phyloP scores from a whole-genome alignment of 2,888 invertebrate genomes.

The Lepidonotus clava region DNA sequence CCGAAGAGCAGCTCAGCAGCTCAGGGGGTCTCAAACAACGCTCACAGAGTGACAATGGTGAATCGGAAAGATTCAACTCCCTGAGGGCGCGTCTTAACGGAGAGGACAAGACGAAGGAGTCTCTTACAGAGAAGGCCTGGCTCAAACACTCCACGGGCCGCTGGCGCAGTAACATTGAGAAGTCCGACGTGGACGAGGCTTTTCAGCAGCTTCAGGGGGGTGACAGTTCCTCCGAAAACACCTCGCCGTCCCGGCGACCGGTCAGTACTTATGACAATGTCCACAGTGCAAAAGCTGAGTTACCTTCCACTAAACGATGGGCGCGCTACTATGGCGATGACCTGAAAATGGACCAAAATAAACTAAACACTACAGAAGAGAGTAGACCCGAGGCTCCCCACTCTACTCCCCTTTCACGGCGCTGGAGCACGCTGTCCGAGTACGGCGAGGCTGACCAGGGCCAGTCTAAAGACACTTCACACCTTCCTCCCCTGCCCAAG shows the following conservation, averaged over 20 bases:
- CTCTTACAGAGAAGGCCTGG: slow-evolving; percentile 60
- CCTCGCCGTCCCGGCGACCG: slow-evolving; percentile 33
- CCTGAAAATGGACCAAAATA: slow-evolving; percentile 24
- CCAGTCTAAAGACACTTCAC: not conserved
- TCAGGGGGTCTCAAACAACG: not conserved
- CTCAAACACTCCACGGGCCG: slow-evolving; percentile 56
- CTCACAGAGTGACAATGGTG: not conserved
- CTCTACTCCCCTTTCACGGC: not conserved
- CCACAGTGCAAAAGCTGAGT: slow-evolving; percentile 16
- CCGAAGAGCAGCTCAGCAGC: not conserved
- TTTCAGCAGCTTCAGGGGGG: slow-evolving; percentile 9
- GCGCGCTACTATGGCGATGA: slow-evolving; percentile 45
- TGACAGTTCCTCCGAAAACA: slow-evolving; percentile 5
- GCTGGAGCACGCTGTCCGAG: slow-evolving; percentile 25
- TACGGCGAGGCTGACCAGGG: not conserved
- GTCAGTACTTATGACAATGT: slow-evolving; percentile 74
- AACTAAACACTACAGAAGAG: too few species aligned
- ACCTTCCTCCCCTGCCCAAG: not conserved
- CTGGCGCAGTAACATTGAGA: slow-evolving; percentile 61
- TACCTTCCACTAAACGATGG: slow-evolving; percentile 61
- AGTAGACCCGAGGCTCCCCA: not conserved
- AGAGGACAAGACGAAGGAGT: slow-evolving; percentile 7
- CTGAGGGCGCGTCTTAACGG: slow-evolving; percentile 35
- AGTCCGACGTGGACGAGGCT: slow-evolving; percentile 57
- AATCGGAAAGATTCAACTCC: not conserved